A percentile compares a stretch with the other conserved stretches of the same genome.
These are phyloP conservation scores for Hydrolagus colliei DNA, from an alignment of 2,797 vertebrate species.

Conservation along the genomic window DNA sequence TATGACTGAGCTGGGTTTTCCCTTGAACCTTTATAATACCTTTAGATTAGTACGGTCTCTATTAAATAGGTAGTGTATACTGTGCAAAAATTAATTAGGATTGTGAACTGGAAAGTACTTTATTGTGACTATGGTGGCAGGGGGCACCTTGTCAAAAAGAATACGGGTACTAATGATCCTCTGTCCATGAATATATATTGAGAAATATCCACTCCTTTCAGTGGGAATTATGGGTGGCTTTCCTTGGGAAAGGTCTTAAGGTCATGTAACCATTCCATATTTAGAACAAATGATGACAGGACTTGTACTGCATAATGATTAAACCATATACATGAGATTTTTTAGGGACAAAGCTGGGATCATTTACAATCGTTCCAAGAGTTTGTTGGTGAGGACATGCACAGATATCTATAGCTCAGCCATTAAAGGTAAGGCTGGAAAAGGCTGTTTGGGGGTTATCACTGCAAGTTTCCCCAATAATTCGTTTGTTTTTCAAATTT, in stretches of 20 bases:
- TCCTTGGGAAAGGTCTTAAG: neutral
- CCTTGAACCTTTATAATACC: neutral
- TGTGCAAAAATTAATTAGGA: neutral
- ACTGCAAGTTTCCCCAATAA: too few species aligned
- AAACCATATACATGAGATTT: neutral
- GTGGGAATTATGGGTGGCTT: neutral
- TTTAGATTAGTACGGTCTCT: neutral
- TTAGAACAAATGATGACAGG: neutral
- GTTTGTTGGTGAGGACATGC: neutral
- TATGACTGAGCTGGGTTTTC: neutral
- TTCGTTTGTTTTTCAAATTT: too few species aligned
- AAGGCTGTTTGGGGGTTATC: too few species aligned
- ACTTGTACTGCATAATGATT: neutral
- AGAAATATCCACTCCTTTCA: neutral
- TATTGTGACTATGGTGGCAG: neutral
- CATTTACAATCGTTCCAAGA: neutral
- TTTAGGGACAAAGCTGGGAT: constrained; percentile 2
- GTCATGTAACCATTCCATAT: neutral
- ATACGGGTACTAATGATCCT: neutral
- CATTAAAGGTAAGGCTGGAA: too few species aligned
- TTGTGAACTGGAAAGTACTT: neutral
- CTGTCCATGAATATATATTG: neutral
- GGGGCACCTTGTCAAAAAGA: neutral
- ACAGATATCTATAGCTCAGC: neutral
- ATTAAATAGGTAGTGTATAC: neutral